phyloP scores from a whole-genome alignment of 2,113 vertebrate genomes.

The Andinoacara biseriatus region DNA sequence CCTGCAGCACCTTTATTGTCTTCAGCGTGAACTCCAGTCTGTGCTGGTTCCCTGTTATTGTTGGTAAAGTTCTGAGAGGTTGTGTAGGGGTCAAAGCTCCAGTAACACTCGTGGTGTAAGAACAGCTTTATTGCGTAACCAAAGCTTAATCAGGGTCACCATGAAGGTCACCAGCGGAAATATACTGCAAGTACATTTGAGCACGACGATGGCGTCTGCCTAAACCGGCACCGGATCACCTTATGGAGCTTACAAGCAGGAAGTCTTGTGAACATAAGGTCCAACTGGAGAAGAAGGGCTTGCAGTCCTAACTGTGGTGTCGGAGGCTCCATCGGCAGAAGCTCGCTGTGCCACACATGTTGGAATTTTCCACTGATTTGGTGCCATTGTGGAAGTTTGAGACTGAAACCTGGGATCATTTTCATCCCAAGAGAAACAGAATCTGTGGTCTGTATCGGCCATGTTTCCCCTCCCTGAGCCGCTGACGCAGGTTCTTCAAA shows the following conservation, averaged over 20 bases:
- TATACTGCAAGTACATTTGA: not conserved
- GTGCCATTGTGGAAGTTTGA: not conserved
- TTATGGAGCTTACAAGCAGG: not conserved
- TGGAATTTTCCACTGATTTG: not conserved
- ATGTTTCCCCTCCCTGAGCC: not conserved
- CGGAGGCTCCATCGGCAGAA: not conserved
- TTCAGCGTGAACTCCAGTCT: fast-evolving
- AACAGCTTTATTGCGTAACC: not conserved
- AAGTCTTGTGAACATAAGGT: not conserved
- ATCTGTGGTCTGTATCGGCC: not conserved
- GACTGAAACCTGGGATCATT: not conserved
- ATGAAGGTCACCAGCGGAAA: not conserved
- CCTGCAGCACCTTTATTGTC: not conserved
- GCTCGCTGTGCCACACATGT: not conserved
- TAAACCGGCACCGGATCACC: not conserved
- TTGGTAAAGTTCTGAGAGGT: not conserved
- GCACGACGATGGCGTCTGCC: not conserved
- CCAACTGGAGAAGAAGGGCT: not conserved
- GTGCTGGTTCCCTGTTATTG: not conserved
- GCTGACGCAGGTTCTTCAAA: not conserved
- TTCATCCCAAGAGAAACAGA: not conserved
- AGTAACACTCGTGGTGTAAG: not conserved
- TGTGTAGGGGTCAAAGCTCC: not conserved
- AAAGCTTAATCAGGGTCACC: not conserved
- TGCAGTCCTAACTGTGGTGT: fast-evolving